Evolutionary conservation across 2,797 vertebrate species (phyloP).

Genomic region (Fundulus diaphanus): DNA sequence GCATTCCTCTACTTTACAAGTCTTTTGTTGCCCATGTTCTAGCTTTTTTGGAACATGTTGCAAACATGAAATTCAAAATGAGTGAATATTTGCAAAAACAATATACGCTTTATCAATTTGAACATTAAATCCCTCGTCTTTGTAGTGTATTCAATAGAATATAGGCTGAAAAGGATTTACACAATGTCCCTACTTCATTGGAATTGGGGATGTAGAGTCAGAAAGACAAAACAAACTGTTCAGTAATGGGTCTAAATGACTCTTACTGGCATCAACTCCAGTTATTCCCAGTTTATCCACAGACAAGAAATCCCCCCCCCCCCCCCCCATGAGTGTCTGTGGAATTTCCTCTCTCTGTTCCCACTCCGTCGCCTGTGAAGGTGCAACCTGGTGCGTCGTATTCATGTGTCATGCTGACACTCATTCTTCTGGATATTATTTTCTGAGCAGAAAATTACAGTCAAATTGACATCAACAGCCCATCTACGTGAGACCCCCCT

Average conservation of each 20-base stretch:
- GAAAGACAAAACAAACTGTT: neutral
- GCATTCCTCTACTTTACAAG: too few species aligned
- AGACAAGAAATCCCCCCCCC: conserved; percentile 11
- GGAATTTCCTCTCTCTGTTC: conserved; percentile 22
- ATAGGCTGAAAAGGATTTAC: too few species aligned
- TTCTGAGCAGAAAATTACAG: neutral
- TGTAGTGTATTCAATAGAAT: too few species aligned
- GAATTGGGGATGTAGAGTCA: too few species aligned
- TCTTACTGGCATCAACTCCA: conserved; percentile 11
- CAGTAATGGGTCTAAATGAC: neutral
- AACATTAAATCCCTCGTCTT: too few species aligned
- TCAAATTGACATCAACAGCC: conserved; percentile 16
- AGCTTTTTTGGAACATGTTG: too few species aligned
- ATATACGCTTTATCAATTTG: too few species aligned
- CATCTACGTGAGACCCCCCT: neutral
- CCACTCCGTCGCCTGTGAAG: neutral
- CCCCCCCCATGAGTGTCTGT: neutral
- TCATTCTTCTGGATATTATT: conserved; percentile 23
- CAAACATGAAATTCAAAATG: too few species aligned
- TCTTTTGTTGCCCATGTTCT: too few species aligned
- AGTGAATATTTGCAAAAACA: too few species aligned
- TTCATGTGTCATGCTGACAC: conserved; percentile 9
- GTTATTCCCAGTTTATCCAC: conserved; percentile 7
- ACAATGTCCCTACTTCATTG: too few species aligned
- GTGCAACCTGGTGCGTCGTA: neutral